These are phyloP conservation scores for Heterotilapia buettikoferi DNA, from an alignment of 2,113 vertebrate species.

Conservation along the genomic window DNA sequence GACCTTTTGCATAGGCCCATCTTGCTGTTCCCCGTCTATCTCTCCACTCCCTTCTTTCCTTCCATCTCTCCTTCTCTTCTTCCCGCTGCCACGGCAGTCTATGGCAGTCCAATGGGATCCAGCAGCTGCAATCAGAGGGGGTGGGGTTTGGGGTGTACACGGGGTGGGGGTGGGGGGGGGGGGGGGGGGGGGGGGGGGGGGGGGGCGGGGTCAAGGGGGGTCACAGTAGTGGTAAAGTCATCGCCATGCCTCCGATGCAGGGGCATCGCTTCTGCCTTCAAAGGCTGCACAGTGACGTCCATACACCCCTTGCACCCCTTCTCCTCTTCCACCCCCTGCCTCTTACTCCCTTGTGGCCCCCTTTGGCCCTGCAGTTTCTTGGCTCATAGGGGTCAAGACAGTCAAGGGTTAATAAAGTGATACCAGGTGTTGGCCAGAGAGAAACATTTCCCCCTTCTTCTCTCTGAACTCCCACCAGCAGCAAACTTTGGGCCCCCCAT, in stretches of 20 bases:
- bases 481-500: constrained; percentile 53
- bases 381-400: constrained; percentile 68
- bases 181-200: constrained; percentile 33
- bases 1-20: constrained; percentile 65
- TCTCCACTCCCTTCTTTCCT: neutral
- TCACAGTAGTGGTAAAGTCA: constrained; percentile 78
- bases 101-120: constrained; percentile 55
- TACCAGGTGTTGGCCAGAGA: constrained; percentile 77
- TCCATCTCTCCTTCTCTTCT: constrained; percentile 1
- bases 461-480: constrained; percentile 47
- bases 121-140: constrained; percentile 60
- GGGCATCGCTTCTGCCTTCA: constrained; percentile 69
- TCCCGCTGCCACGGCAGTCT: constrained; percentile 8
- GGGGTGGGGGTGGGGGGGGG: neutral
- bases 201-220: constrained; percentile 61
- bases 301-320: constrained; percentile 23
- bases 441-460: neutral
- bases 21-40: neutral
- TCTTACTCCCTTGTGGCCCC: constrained; percentile 34
- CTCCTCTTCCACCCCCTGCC: constrained; percentile 12
- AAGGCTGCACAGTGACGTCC: constrained; percentile 65
- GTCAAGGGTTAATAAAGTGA: constrained; percentile 80
- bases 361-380: constrained; percentile 65
- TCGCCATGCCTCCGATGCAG: constrained; percentile 63
- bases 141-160: neutral